phyloP scores from a whole-genome alignment of 2,888 invertebrate genomes.

The Lottia gigantea region DNA sequence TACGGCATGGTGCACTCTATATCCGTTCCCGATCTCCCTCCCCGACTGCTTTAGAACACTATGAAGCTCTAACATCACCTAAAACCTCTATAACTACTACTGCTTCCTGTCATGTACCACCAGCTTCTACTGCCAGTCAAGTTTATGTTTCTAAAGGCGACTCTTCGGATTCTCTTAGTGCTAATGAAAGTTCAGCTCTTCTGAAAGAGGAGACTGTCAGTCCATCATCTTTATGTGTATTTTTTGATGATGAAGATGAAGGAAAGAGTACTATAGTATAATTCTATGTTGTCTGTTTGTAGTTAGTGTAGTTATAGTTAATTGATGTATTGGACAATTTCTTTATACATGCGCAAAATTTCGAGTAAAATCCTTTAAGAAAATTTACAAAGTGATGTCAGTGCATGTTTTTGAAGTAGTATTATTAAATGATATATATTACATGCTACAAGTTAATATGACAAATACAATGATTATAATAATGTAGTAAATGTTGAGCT shows the following conservation, averaged over 20 bases:
- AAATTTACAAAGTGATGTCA: too few species aligned
- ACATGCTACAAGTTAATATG: too few species aligned
- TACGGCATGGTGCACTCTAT: slow-evolving; percentile 62
- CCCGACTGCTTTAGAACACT: slow-evolving; percentile 66
- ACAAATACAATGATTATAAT: too few species aligned
- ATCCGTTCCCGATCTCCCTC: slow-evolving; percentile 63
- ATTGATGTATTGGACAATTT: neutral
- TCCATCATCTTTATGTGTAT: slow-evolving; percentile 52
- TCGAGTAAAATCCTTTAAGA: too few species aligned
- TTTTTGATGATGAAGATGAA: slow-evolving; percentile 50
- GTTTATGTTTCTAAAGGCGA: slow-evolving; percentile 62
- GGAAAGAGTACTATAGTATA: slow-evolving; percentile 23
- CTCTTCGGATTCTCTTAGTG: slow-evolving; percentile 68
- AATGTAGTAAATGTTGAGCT: too few species aligned
- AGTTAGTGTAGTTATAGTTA: neutral
- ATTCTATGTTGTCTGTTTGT: neutral
- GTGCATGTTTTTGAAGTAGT: too few species aligned
- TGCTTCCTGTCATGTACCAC: slow-evolving; percentile 25
- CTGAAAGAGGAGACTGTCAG: slow-evolving; percentile 63
- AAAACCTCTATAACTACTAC: slow-evolving; percentile 20
- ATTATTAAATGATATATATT: too few species aligned
- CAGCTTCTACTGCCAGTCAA: slow-evolving; percentile 38
- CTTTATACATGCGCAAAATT: too few species aligned
- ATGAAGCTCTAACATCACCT: slow-evolving; percentile 20
- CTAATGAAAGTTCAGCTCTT: slow-evolving; percentile 72